Conservation (phyloP, 2,888 invertebrate genomes). For the Aphidoletes aphidimyza region DNA sequence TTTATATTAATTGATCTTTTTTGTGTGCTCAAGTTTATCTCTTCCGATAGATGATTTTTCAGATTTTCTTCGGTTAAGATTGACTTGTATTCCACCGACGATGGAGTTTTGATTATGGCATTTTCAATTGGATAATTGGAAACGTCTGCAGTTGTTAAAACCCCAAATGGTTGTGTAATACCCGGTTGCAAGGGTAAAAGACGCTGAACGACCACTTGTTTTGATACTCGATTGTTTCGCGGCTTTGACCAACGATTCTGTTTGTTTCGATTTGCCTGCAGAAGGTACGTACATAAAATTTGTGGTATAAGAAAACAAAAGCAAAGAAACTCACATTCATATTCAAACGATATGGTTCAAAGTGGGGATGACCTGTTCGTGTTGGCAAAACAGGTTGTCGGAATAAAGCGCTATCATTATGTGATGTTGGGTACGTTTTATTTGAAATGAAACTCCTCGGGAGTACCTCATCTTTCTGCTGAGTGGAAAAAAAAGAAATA, state of each 20-base stretch:
- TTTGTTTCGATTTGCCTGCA: conserved; percentile 62
- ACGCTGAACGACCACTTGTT: conserved; percentile 79
- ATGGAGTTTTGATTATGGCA: neutral
- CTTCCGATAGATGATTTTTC: neutral
- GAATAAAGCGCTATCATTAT: conserved; percentile 59
- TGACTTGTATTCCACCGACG: neutral
- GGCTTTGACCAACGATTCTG: conserved; percentile 56
- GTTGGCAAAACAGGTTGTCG: conserved; percentile 63
- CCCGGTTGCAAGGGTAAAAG: conserved; percentile 75
- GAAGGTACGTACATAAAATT: no score
- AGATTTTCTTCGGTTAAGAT: conserved; percentile 20
- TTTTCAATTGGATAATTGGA: conserved; percentile 56
- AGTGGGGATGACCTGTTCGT: conserved; percentile 61
- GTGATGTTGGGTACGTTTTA: conserved; percentile 60
- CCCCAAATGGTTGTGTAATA: conserved; percentile 60
- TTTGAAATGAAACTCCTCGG: conserved; percentile 60
- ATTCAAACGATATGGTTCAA: conserved; percentile 63
- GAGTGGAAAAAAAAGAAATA: conserved; percentile 48
- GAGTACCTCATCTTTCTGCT: conserved; percentile 60
- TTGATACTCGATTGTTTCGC: conserved; percentile 59
- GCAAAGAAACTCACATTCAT: conserved; percentile 60
- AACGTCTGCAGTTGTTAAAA: conserved; percentile 61
- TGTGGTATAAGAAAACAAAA: conserved; percentile 47
- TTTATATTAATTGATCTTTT: conserved; percentile 55
- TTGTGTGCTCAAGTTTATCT: neutral